Base-by-base conservation (phyloP, 2,888 invertebrate genomes). In the Brachypterus glaber region DNA sequence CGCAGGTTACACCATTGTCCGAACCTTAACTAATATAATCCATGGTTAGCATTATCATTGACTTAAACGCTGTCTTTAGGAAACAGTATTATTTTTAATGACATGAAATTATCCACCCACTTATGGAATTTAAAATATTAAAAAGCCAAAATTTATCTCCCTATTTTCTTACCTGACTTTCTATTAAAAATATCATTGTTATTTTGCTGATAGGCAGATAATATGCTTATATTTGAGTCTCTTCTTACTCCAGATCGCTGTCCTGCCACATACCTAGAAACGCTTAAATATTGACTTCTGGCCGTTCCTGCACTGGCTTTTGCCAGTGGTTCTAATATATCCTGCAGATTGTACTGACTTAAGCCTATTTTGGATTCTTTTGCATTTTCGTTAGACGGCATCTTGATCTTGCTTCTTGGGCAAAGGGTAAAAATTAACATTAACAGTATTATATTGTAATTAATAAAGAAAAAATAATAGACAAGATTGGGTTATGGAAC, bases 211-310 rank as follows among this genome's bases (percentile, higher is more conserved):
- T 47, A 26, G 37, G 48, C 43, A 30, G 49, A 48, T 25, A 57
- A 40, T 16, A 54, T 42, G 44, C 50, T 58, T 31, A 57, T 43
- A 35, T 53, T 55, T 1, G 57, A 52, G 37, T 60, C 59, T 36
- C 57, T 52, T 4, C 53, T 45, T 16, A 53, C 55, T 14, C 51
- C 57, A 3, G 60, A 53, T 11, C 62, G 57, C 47, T 63, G 62
- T 41, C 86, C 87, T 43, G 84, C 81, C 49, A 86, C 77, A 64
- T 87, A 88, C 55, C 88, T 74, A 48, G 86, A 77, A 46, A 85
- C 79, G 47, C 78, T 77, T 46, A 88, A 65, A 66, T 88, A 88
- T 45, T 83, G 79, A 51, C 82, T 80, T 47, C 84, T 83, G 2
- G 79, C 80, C 13, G 58, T 61, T 21, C 59, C 60, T 17, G 59